Base-by-base conservation (phyloP, 2,113 vertebrate species). In the Clupea harengus region DNA sequence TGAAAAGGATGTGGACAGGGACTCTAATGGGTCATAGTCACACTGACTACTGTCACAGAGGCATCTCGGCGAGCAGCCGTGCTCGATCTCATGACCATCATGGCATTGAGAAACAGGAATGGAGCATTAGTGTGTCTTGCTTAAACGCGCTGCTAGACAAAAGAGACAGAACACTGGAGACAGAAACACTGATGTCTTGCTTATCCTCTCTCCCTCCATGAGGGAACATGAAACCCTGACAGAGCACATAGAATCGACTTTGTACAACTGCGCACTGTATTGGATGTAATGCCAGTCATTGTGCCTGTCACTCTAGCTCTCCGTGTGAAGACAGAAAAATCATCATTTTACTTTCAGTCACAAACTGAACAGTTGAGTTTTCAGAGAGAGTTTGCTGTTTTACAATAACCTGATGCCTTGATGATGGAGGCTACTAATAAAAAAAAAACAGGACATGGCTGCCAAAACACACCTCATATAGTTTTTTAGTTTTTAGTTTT, bases 241-340 rank as follows among this genome's bases (percentile, higher is more conserved):
- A 67, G 86, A 88, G 84, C 87, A 82, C 85, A 82, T 85, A 9
- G 85, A 85, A 88, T 88, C 44, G 84, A 85, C 84, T 87, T 78
- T 85, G 32, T 83, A 84, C 78, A 44, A 90, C 44, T 64, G 84
- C 84, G 39, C 46, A 80, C 84, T 86, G 28, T 78, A 78, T 78
- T 78, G 72, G 72, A 78, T 39, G 28, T 32, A 78, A 44, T 78
- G 72, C 25, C 28, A 78, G 72, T 28, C 72, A 78, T 78, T 78
- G 83, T 52, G 81, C 44, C 28, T 39, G 72, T 45, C 81, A 60
- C 81, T 85, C 64, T 45, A 83, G 39, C 75, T 85, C 17, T 5
- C 25, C 64, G 25, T 39, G 28, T 11, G 57, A 80, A 80, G 50
- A 78, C n/a, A 81, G 75, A 46, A 45, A 67, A 78, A 15, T 39